Conservation (phyloP, 2,888 invertebrate genomes). For the Agrotis segetum region DNA sequence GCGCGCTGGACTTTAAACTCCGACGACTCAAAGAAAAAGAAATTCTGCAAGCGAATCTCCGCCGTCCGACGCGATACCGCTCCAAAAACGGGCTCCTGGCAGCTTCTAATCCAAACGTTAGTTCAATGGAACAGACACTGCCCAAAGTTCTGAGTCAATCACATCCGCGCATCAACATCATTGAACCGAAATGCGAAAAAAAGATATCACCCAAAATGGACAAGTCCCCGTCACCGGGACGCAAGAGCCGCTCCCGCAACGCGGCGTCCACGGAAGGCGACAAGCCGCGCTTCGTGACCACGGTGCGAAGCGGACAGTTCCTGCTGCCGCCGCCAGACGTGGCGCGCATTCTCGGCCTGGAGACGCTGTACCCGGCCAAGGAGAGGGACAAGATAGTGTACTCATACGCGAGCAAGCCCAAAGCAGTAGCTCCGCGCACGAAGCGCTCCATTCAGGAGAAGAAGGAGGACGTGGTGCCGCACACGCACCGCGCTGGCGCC, state of each 20-base stretch:
- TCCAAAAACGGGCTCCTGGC: slow-evolving; percentile 76
- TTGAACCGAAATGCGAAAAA: slow-evolving; percentile 65
- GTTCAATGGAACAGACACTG: slow-evolving; percentile 57
- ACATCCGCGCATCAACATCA: slow-evolving; percentile 77
- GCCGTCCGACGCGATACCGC: slow-evolving; percentile 75
- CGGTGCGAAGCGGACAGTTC: slow-evolving; percentile 95
- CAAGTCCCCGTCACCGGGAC: slow-evolving; percentile 74
- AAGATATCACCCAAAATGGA: slow-evolving; percentile 71
- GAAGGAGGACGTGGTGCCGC: slow-evolving; percentile 53
- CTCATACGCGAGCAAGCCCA: slow-evolving; percentile 93
- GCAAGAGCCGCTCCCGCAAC: slow-evolving; percentile 65
- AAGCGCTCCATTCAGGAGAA: slow-evolving; percentile 68
- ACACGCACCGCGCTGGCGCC: slow-evolving; percentile 66
- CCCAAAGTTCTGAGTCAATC: slow-evolving; percentile 74
- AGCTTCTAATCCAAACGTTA: slow-evolving; percentile 92
- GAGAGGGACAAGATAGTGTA: slow-evolving; percentile 88
- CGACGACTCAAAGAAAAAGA: slow-evolving; percentile 93
- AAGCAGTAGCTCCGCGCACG: slow-evolving; percentile 82
- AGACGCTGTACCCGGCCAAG: slow-evolving; percentile 79
- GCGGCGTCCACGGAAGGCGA: slow-evolving; percentile 71
- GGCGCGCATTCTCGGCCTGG: slow-evolving; percentile 92
- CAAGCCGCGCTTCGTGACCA: slow-evolving; percentile 94
- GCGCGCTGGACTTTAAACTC: slow-evolving; percentile 93
- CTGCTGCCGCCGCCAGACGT: slow-evolving; percentile 94
- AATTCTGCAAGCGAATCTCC: slow-evolving; percentile 79